phyloP scores from a whole-genome alignment of 2,888 invertebrate species.

The Andrena hattorfiana region DNA sequence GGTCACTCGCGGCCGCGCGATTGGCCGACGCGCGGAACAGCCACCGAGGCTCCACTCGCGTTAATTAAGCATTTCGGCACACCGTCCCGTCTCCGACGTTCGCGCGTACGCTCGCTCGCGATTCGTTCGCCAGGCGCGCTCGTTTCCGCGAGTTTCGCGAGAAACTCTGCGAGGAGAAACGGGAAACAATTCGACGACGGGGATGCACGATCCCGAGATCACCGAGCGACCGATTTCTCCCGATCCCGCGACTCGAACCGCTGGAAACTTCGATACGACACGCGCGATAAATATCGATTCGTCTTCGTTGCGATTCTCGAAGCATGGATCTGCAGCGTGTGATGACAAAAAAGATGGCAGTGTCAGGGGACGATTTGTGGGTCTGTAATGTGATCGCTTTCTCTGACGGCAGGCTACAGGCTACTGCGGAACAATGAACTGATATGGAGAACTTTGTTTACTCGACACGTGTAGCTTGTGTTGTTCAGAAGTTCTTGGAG shows the following conservation, averaged over 20 bases:
- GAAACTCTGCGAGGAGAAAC: constrained; percentile 13
- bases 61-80: constrained; percentile 78
- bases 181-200: not conserved
- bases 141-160: constrained; percentile 27
- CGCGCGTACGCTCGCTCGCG: constrained; percentile 61
- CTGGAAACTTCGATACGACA: not conserved
- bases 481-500: not conserved
- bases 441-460: constrained; percentile 24
- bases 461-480: not conserved
- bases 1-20: constrained; percentile 58
- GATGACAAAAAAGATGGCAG: not conserved
- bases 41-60: constrained; percentile 70
- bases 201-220: not conserved
- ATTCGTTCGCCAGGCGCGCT: constrained; percentile 61
- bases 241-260: not conserved
- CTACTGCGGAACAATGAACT: constrained; percentile 7
- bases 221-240: not conserved
- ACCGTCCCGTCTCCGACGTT: constrained; percentile 61
- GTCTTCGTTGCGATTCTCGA: constrained; percentile 5
- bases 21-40: constrained; percentile 65
- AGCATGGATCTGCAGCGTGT: not conserved
- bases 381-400: constrained; percentile 25
- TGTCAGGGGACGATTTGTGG: not conserved
- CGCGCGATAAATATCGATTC: constrained; percentile 7
- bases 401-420: not conserved